Conservation (phyloP, 2,888 invertebrate genomes). For the Limnephilus marmoratus region DNA sequence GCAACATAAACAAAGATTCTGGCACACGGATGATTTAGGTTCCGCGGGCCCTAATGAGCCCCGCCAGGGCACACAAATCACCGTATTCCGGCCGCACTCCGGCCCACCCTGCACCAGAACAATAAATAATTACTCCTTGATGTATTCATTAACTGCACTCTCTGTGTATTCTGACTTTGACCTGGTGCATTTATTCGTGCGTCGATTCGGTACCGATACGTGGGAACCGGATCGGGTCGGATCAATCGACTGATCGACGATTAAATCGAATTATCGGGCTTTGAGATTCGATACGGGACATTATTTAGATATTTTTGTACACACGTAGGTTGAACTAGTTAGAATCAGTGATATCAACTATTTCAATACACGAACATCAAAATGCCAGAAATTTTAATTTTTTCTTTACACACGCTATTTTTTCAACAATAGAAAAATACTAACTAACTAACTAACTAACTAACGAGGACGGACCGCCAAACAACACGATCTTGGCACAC, state of each 20-base stretch:
- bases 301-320: background rate
- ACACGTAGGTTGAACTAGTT: background rate
- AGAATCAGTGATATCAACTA: background rate
- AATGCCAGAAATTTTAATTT: no score
- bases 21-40: constrained; percentile 50
- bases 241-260: background rate
- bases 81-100: constrained; percentile 38
- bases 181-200: constrained; percentile 36
- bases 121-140: constrained; percentile 62
- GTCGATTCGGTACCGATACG: constrained; percentile 24
- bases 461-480: no score
- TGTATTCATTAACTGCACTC: constrained; percentile 60
- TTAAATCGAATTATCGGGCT: background rate
- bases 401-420: no score
- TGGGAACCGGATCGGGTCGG: constrained; percentile 33
- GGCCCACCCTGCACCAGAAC: constrained; percentile 55
- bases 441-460: no score
- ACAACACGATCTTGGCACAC: no score
- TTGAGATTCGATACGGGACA: background rate
- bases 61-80: constrained; percentile 56
- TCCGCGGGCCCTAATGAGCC: constrained; percentile 48
- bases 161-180: constrained; percentile 25
- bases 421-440: no score
- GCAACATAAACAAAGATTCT: constrained; percentile 45
- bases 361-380: no score